These are phyloP conservation scores for Lepus townsendii DNA, from an alignment of 2,797 vertebrate genomes.

Conservation along the genomic window DNA sequence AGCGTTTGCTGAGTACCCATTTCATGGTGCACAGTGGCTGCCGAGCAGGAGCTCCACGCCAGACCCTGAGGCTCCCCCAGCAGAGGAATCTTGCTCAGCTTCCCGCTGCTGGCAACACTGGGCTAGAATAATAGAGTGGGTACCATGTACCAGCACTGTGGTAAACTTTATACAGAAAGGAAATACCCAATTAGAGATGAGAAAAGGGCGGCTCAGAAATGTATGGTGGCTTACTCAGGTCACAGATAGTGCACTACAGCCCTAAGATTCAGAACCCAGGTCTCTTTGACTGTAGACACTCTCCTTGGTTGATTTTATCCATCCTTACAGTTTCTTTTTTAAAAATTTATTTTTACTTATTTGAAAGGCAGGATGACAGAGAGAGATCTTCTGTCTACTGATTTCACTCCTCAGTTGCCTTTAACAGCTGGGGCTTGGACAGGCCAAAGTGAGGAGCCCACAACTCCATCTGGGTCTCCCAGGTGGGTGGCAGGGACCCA, in stretches of 20 bases:
- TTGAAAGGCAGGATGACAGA: too few species aligned
- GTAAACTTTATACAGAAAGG: not conserved
- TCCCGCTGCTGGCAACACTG: not conserved
- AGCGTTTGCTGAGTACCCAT: not conserved
- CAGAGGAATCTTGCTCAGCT: not conserved
- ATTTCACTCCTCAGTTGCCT: too few species aligned
- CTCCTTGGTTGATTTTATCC: not conserved
- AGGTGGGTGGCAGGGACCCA: too few species aligned
- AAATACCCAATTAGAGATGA: constrained; percentile 28
- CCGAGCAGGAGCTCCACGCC: not conserved
- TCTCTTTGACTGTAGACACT: not conserved
- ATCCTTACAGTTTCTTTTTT: not conserved
- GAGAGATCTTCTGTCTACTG: too few species aligned
- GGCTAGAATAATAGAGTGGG: not conserved
- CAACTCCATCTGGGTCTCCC: too few species aligned
- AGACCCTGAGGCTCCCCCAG: not conserved
- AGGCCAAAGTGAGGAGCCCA: too few species aligned
- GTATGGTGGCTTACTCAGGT: not conserved
- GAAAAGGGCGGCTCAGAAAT: constrained; percentile 18
- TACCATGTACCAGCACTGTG: not conserved
- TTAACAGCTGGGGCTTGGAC: too few species aligned
- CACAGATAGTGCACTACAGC: not conserved
- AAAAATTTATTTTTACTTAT: too few species aligned
- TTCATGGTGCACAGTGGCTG: too few species aligned
- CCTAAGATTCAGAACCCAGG: not conserved